phyloP scores from a whole-genome alignment of 1,140 invertebrate species.

The Proales similis region DNA sequence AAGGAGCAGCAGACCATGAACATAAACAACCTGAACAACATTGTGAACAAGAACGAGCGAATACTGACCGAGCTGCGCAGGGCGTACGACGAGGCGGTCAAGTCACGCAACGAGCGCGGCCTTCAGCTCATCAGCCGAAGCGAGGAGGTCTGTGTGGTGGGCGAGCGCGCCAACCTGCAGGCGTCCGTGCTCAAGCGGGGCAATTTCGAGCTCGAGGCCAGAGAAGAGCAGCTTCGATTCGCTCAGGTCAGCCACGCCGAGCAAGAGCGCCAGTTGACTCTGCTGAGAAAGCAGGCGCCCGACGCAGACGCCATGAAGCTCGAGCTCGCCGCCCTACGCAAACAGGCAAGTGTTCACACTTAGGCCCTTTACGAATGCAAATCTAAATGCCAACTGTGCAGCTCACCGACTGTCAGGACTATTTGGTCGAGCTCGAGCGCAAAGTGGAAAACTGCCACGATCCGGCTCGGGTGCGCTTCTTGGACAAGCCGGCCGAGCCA shows the following conservation, averaged over 20 bases:
- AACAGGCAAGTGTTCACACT: conserved; percentile 42
- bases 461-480: conserved; percentile 45
- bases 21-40: conserved; percentile 48
- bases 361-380: neutral
- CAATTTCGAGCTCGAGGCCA: conserved; percentile 47
- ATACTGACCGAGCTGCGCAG: conserved; percentile 50
- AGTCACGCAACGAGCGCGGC: conserved; percentile 50
- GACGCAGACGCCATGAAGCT: conserved; percentile 45
- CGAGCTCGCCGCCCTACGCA: conserved; percentile 48
- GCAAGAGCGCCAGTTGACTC: conserved; percentile 43
- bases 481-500: conserved; percentile 47
- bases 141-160: conserved; percentile 50
- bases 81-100: conserved; percentile 47
- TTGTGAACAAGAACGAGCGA: conserved; percentile 49
- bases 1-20: conserved; percentile 53
- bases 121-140: conserved; percentile 51
- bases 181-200: conserved; percentile 52
- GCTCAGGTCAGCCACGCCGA: conserved; percentile 47
- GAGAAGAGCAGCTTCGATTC: conserved; percentile 51
- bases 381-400: conserved; percentile 39
- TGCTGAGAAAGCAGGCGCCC: conserved; percentile 45
- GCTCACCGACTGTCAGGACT: conserved; percentile 51
- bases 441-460: conserved; percentile 49
- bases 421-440: conserved; percentile 50
- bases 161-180: conserved; percentile 38